Evolutionary conservation across 2,113 vertebrate species (phyloP).

Genomic region (Setophaga coronata): DNA sequence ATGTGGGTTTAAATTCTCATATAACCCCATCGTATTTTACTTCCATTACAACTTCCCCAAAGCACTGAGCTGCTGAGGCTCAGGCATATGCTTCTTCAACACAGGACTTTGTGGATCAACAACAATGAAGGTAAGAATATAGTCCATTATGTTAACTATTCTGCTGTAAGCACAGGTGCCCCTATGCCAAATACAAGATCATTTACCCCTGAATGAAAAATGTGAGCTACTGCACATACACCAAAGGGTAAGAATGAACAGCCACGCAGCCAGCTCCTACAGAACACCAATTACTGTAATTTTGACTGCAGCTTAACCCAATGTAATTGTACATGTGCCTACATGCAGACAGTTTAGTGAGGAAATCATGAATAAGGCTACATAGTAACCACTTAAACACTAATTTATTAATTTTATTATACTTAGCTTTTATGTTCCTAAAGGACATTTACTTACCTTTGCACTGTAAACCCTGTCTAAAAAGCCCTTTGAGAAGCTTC

Average conservation of each 20-base stretch:
- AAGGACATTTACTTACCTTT: slow-evolving; percentile 73
- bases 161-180: not conserved
- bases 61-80: not conserved
- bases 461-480: slow-evolving; percentile 83
- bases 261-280: not conserved
- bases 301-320: not conserved
- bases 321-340: not conserved
- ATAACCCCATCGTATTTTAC: not conserved
- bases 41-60: not conserved
- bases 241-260: not conserved
- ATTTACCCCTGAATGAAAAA: slow-evolving; percentile 4
- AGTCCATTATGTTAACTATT: not conserved
- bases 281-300: not conserved
- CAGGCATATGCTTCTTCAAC: not conserved
- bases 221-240: not conserved
- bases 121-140: not conserved
- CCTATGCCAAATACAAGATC: not conserved
- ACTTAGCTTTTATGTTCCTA: not conserved
- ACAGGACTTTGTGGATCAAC: not conserved
- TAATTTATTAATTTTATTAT: not conserved
- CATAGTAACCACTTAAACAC: not conserved
- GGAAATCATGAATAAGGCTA: not conserved
- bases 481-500: slow-evolving; percentile 88
- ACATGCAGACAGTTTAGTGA: not conserved
- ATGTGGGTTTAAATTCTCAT: not conserved